A percentile compares a stretch with the other conserved stretches of the same genome.
These are phyloP conservation scores for Hydra vulgaris DNA, from an alignment of 30 jellyfish, hydroid and myxozoan species.

Conservation along the genomic window DNA sequence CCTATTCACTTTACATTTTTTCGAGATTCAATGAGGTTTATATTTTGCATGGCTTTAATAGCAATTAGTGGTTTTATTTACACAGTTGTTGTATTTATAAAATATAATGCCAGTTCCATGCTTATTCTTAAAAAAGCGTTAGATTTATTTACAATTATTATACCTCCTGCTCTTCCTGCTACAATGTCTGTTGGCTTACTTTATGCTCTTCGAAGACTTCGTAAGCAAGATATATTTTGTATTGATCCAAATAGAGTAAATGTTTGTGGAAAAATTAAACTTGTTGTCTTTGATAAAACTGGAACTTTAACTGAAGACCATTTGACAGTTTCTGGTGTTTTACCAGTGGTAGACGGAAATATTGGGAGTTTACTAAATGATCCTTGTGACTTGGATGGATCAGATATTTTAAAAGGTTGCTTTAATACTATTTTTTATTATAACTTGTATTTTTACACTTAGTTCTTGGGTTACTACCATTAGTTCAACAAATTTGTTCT, in stretches of 20 bases:
- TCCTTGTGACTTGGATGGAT: neutral
- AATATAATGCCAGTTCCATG: neutral
- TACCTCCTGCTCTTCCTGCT: constrained; percentile 52
- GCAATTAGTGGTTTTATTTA: constrained; percentile 29
- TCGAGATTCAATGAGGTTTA: constrained; percentile 32
- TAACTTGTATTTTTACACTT: too few relatives aligned
- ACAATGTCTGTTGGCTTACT: constrained; percentile 25
- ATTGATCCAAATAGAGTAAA: constrained; percentile 41
- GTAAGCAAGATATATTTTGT: constrained; percentile 7
- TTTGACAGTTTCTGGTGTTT: constrained; percentile 22
- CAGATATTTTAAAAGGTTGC: neutral
- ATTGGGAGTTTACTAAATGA: neutral
- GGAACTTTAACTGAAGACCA: constrained; percentile 50
- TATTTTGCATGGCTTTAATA: constrained; percentile 15
- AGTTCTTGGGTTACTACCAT: too few relatives aligned
- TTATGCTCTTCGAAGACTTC: constrained; percentile 23
- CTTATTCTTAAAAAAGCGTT: neutral
- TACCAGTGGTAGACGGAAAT: neutral
- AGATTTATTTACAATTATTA: constrained; percentile 22
- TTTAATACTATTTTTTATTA: too few relatives aligned
- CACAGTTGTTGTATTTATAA: constrained; percentile 11
- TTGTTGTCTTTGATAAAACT: constrained; percentile 45
- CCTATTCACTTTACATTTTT: constrained; percentile 26
- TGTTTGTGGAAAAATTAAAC: constrained; percentile 24
- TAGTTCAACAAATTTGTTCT: too few relatives aligned